phyloP scores from a whole-genome alignment of 1,140 invertebrate genomes.

The Cyphomyrmex costatus region DNA sequence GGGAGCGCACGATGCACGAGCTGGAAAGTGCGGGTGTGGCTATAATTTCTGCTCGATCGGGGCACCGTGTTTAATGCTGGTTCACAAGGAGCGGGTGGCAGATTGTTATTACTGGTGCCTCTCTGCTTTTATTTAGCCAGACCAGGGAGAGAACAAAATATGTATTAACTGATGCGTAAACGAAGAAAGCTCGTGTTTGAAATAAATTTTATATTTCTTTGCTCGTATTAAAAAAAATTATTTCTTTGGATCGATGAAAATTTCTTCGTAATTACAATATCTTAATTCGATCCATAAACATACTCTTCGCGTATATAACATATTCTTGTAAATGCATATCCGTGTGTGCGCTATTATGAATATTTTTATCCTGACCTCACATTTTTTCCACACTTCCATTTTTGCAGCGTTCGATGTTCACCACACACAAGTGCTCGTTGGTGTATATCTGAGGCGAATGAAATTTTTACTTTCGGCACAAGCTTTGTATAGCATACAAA shows the following conservation, averaged over 20 bases:
- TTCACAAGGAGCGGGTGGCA: slow-evolving; percentile 47
- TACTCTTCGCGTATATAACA: background rate
- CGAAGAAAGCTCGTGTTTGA: slow-evolving; percentile 72
- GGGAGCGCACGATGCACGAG: background rate
- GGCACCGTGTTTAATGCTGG: slow-evolving; percentile 70
- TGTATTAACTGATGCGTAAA: slow-evolving; percentile 82
- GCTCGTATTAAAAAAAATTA: too few species aligned
- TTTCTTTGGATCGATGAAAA: too few species aligned
- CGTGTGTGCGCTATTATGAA: background rate
- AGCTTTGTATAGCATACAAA: background rate
- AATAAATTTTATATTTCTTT: too few species aligned
- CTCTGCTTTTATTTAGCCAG: slow-evolving; percentile 72
- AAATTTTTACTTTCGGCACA: slow-evolving; percentile 2
- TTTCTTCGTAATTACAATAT: too few species aligned
- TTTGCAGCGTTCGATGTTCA: background rate
- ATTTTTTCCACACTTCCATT: background rate
- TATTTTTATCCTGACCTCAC: slow-evolving; percentile 11
- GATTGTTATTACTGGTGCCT: slow-evolving; percentile 77
- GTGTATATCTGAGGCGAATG: too few species aligned
- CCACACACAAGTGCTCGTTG: background rate
- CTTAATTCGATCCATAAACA: too few species aligned
- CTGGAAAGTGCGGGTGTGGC: slow-evolving; percentile 70
- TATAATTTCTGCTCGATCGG: slow-evolving; percentile 76
- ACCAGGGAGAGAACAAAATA: slow-evolving; percentile 72
- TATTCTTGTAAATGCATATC: background rate